phyloP scores from a whole-genome alignment of 2,888 invertebrate species.

The Drosophila paranaensis region DNA sequence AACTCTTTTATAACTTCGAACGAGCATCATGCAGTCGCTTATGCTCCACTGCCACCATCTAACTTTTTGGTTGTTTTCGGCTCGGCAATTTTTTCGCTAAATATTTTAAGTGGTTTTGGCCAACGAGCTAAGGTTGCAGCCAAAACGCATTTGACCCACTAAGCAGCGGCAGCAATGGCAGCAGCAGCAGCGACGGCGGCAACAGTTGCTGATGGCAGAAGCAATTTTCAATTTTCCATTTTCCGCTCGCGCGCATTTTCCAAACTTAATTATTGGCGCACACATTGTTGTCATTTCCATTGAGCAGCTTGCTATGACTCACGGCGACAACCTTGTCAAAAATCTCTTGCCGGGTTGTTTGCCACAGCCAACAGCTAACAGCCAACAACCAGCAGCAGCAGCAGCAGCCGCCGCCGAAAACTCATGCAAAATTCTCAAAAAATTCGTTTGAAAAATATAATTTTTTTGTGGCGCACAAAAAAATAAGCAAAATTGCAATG shows the following conservation, averaged over 20 bases:
- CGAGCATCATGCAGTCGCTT: background rate
- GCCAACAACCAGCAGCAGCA: no score
- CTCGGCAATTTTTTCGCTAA: constrained; percentile 61
- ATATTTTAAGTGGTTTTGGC: constrained; percentile 79
- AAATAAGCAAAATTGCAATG: constrained; percentile 22
- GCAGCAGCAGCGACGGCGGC: background rate
- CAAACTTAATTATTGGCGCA: constrained; percentile 65
- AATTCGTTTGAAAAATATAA: constrained; percentile 51
- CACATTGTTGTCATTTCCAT: constrained; percentile 71
- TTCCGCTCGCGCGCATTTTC: constrained; percentile 58
- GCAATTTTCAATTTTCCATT: constrained; percentile 50
- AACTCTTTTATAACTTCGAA: background rate
- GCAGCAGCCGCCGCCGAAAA: constrained; percentile 9
- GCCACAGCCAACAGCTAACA: constrained; percentile 7
- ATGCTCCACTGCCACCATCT: background rate
- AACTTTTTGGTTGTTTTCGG: constrained; percentile 30
- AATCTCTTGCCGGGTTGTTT: constrained; percentile 33
- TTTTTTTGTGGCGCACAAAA: constrained; percentile 15
- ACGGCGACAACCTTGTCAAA: constrained; percentile 50
- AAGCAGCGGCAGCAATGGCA: constrained; percentile 15
- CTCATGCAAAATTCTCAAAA: constrained; percentile 53
- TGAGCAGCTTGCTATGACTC: constrained; percentile 46
- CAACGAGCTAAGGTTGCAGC: constrained; percentile 64
- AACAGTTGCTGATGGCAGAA: constrained; percentile 3
- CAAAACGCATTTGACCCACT: constrained; percentile 71